phyloP scores from a whole-genome alignment of 2,113 vertebrate genomes.

The Mystacornis crossleyi region DNA sequence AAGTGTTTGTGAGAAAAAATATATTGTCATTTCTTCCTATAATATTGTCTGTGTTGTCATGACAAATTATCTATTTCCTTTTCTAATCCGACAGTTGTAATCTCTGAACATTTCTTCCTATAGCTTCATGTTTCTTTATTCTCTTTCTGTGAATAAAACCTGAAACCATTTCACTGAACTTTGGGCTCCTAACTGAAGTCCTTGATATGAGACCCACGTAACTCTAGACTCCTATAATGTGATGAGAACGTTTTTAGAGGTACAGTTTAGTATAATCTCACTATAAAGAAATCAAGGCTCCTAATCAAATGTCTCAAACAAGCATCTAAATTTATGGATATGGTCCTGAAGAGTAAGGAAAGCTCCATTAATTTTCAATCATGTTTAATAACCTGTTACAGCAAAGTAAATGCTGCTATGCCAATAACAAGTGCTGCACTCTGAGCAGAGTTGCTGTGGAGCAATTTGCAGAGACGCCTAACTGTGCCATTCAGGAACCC shows the following conservation, averaged over 20 bases:
- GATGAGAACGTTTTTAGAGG: neutral
- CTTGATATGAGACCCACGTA: neutral
- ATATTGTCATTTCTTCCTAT: neutral
- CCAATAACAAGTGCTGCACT: neutral
- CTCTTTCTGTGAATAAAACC: neutral
- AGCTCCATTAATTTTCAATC: fast-evolving
- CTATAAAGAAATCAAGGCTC: neutral
- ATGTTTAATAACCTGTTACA: neutral
- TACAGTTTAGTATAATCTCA: neutral
- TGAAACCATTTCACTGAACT: neutral
- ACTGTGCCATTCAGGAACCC: fast-evolving
- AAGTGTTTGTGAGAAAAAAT: neutral
- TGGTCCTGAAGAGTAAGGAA: neutral
- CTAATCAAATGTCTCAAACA: neutral
- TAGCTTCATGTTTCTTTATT: neutral
- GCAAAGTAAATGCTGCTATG: neutral
- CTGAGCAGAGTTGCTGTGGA: neutral
- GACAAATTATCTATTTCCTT: neutral
- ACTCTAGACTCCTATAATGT: neutral
- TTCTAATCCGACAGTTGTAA: neutral
- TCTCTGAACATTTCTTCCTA: neutral
- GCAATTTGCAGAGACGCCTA: neutral
- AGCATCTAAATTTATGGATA: neutral
- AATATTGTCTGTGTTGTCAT: neutral
- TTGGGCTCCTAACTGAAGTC: neutral